phyloP scores from a whole-genome alignment of 2,113 vertebrate genomes.

The Chaenocephalus aceratus region DNA sequence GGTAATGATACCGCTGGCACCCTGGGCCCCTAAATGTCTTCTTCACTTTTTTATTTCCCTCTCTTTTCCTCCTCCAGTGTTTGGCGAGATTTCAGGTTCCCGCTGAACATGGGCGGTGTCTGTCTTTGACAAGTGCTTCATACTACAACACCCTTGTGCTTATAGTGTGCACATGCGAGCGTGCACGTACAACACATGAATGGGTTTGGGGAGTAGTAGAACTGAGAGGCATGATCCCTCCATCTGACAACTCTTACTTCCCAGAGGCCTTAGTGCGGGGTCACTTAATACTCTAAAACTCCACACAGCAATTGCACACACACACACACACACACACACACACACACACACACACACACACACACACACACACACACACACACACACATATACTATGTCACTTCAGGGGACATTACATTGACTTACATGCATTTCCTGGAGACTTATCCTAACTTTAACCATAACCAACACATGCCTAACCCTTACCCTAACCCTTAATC shows the following conservation, averaged over 20 bases:
- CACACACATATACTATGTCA: neutral
- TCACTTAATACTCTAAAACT: constrained; percentile 61
- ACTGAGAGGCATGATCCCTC: constrained; percentile 58
- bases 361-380: neutral
- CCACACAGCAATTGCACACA: constrained; percentile 24
- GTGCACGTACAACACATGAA: constrained; percentile 17
- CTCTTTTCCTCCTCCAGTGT: constrained; percentile 31
- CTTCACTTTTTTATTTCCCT: constrained; percentile 29
- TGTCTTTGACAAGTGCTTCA: constrained; percentile 24
- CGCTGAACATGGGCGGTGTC: constrained; percentile 35
- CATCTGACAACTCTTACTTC: constrained; percentile 39
- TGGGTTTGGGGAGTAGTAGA: constrained; percentile 4
- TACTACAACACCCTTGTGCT: neutral
- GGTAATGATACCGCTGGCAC: constrained; percentile 71
- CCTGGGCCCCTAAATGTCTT: constrained; percentile 57
- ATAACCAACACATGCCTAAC: no score
- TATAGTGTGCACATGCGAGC: neutral
- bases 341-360: constrained; percentile 3
- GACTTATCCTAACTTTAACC: no score
- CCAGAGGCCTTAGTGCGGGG: constrained; percentile 60
- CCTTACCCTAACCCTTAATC: no score
- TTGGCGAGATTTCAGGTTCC: constrained; percentile 59
- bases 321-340: neutral
- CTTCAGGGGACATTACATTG: no score
- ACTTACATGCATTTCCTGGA: no score